Conservation (phyloP, 2,113 vertebrate species). For the Girardinichthys multiradiatus region DNA sequence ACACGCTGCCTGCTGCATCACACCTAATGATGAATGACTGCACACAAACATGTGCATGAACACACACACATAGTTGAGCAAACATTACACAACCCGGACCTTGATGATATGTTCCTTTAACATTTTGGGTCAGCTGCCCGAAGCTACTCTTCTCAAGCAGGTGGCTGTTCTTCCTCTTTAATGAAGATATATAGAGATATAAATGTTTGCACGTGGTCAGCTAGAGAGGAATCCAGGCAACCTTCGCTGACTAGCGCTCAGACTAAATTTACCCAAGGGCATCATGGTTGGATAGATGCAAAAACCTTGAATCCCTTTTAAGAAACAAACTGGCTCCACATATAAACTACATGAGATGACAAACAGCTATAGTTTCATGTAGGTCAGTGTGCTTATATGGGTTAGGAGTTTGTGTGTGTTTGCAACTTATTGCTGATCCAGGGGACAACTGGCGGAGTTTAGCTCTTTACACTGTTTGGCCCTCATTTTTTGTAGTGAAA, state of each 20-base stretch:
- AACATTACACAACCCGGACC: no score
- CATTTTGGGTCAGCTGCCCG: no score
- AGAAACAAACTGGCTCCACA: neutral
- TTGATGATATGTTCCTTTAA: no score
- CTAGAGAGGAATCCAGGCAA: neutral
- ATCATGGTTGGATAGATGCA: neutral
- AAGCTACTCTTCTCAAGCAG: neutral
- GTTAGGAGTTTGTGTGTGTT: neutral
- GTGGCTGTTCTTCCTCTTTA: neutral
- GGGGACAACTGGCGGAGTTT: slow-evolving; percentile 33
- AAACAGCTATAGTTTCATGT: neutral
- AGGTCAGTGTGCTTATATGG: neutral
- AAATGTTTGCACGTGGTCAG: neutral
- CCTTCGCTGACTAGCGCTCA: neutral
- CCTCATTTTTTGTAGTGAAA: slow-evolving; percentile 30
- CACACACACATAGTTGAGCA: no score
- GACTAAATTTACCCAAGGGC: slow-evolving; percentile 1
- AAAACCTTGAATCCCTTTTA: neutral
- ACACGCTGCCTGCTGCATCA: neutral
- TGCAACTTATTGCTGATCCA: neutral
- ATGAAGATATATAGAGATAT: neutral
- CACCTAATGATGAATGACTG: neutral
- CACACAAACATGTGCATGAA: neutral
- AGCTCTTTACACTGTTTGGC: slow-evolving; percentile 28
- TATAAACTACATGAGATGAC: neutral